These are phyloP conservation scores for Melanotaenia duboulayi DNA, from an alignment of 2,113 vertebrate genomes.

Conservation along the genomic window DNA sequence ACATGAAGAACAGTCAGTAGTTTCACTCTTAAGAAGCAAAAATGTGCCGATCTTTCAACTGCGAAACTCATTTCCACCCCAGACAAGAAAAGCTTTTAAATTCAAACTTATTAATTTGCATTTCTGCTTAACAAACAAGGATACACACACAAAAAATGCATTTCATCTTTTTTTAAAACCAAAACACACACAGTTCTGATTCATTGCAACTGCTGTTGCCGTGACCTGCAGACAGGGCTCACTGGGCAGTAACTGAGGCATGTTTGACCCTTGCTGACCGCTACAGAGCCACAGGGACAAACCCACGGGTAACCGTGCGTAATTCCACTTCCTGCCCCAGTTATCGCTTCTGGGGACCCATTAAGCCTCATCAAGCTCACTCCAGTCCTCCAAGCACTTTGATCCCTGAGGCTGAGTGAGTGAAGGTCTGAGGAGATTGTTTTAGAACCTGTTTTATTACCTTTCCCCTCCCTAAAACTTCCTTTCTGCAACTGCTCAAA, in stretches of 20 bases:
- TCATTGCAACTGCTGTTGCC: not conserved
- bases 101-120: constrained; percentile 31
- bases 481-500: not conserved
- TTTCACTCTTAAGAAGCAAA: constrained; percentile 39
- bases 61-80: constrained; percentile 11
- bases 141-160: not conserved
- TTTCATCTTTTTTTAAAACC: constrained; percentile 7
- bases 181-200: constrained; percentile 8
- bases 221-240: constrained; percentile 29
- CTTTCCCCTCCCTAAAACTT: not conserved
- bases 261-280: constrained; percentile 48
- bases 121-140: constrained; percentile 39
- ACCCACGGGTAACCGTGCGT: constrained; percentile 60
- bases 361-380: constrained; percentile 47
- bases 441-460: constrained; percentile 14
- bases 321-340: constrained; percentile 58
- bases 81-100: constrained; percentile 25
- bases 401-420: constrained; percentile 7
- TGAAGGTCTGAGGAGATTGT: not conserved
- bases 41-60: constrained; percentile 30
- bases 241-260: constrained; percentile 57
- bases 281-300: constrained; percentile 23
- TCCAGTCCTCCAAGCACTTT: constrained; percentile 16
- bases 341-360: constrained; percentile 63
- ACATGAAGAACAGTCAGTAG: constrained; percentile 31